These are phyloP conservation scores for Eptesicus fuscus DNA, from an alignment of 2,113 vertebrate species.

Conservation along the genomic window DNA sequence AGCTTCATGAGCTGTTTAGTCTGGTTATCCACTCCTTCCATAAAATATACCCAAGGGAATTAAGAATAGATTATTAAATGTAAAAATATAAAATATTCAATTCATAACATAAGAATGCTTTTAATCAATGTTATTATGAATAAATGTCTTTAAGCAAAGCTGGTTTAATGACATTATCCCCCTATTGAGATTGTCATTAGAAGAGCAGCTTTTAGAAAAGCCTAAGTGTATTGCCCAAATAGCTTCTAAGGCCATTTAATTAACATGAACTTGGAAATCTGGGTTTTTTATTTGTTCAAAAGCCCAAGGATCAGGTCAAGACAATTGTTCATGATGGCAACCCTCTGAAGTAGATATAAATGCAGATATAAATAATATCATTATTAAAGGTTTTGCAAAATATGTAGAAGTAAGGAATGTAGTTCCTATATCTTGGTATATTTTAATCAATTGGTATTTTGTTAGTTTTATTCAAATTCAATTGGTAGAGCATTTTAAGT, in stretches of 20 bases:
- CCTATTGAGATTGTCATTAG: not conserved
- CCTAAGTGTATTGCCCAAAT: not conserved
- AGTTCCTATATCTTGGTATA: not conserved
- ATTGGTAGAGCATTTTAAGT: not conserved
- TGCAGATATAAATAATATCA: not conserved
- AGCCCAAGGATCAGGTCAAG: not conserved
- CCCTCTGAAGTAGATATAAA: not conserved
- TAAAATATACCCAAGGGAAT: not conserved
- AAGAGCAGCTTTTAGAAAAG: not conserved
- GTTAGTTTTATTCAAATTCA: not conserved
- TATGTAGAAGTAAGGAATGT: not conserved
- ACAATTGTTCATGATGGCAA: not conserved
- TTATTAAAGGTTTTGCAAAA: not conserved
- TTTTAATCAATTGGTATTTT: not conserved
- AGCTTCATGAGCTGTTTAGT: not conserved
- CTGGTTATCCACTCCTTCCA: not conserved
- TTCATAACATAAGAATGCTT: not conserved
- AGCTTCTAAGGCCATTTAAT: not conserved
- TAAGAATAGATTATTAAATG: not conserved
- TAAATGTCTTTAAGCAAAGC: not conserved
- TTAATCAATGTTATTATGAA: not conserved
- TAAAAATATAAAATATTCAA: not conserved
- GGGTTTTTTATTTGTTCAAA: not conserved
- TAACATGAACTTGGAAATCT: conserved; percentile 15
- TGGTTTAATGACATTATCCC: not conserved